A percentile compares a stretch with the other conserved stretches of the same genome.
Evolutionary conservation across 2,888 invertebrate species (phyloP).

Genomic region (Lamellibrachia columna): DNA sequence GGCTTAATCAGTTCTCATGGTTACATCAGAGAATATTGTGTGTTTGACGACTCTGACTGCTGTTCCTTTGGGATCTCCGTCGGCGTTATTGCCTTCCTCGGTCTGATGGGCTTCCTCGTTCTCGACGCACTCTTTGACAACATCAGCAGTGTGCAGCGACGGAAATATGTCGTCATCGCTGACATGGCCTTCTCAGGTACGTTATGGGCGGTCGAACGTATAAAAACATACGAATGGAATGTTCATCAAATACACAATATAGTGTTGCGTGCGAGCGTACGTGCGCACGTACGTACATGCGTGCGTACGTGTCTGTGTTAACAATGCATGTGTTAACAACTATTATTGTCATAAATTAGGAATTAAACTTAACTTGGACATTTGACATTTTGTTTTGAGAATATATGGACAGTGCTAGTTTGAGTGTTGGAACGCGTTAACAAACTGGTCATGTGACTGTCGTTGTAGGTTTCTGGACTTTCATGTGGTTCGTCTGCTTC

Average conservation of each 20-base stretch:
- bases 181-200: constrained; percentile 93
- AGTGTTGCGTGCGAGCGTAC: too few relatives aligned
- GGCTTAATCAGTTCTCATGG: constrained; percentile 89
- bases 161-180: constrained; percentile 92
- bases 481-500: constrained; percentile 5
- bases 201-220: neutral
- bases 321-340: too few relatives aligned
- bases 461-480: neutral
- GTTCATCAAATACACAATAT: too few relatives aligned
- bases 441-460: neutral
- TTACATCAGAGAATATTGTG: constrained; percentile 90
- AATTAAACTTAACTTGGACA: too few relatives aligned
- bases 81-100: constrained; percentile 91
- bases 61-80: constrained; percentile 81
- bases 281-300: too few relatives aligned
- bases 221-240: too few relatives aligned
- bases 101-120: constrained; percentile 78
- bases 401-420: neutral
- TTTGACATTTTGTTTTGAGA: too few relatives aligned
- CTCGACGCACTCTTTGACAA: constrained; percentile 90
- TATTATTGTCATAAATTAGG: too few relatives aligned
- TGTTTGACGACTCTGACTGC: neutral
- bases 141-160: constrained; percentile 96
- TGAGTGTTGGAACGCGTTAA: neutral
- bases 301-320: too few relatives aligned